These are phyloP conservation scores for Gadopsis marmoratus DNA, from an alignment of 2,797 vertebrate species.

Conservation along the genomic window DNA sequence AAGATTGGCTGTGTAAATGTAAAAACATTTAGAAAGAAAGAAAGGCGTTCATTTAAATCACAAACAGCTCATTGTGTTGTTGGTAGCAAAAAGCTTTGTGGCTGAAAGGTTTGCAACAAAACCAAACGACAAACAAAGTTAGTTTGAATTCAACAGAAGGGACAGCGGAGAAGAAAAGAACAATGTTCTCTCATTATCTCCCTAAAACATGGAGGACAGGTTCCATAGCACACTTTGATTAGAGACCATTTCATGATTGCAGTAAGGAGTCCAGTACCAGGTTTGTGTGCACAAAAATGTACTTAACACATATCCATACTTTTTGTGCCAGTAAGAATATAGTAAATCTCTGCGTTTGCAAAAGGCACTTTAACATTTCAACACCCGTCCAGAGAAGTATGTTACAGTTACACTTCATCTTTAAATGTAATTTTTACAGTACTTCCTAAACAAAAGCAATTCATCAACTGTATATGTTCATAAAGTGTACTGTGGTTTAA, in stretches of 20 bases:
- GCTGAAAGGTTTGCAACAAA: constrained; percentile 40
- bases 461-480: neutral
- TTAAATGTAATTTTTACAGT: neutral
- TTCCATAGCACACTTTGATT: constrained; percentile 26
- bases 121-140: constrained; percentile 31
- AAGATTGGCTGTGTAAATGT: neutral
- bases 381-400: neutral
- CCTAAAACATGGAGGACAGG: constrained; percentile 16
- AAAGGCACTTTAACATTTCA: constrained; percentile 34
- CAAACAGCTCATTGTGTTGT: constrained; percentile 27
- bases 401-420: neutral
- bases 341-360: neutral
- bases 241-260: constrained; percentile 31
- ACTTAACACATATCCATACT: constrained; percentile 15
- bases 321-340: neutral
- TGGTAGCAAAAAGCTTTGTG: constrained; percentile 21
- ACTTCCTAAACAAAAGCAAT: neutral
- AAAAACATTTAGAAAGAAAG: constrained; percentile 7
- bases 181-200: constrained; percentile 34
- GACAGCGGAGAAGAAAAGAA: constrained; percentile 17
- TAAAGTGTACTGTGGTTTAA: neutral
- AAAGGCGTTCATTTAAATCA: constrained; percentile 43
- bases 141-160: constrained; percentile 40
- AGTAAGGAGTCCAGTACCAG: neutral
- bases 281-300: constrained; percentile 1